Base-by-base conservation (phyloP, 2,888 invertebrate genomes). In the Drosophila hamatofila region DNA sequence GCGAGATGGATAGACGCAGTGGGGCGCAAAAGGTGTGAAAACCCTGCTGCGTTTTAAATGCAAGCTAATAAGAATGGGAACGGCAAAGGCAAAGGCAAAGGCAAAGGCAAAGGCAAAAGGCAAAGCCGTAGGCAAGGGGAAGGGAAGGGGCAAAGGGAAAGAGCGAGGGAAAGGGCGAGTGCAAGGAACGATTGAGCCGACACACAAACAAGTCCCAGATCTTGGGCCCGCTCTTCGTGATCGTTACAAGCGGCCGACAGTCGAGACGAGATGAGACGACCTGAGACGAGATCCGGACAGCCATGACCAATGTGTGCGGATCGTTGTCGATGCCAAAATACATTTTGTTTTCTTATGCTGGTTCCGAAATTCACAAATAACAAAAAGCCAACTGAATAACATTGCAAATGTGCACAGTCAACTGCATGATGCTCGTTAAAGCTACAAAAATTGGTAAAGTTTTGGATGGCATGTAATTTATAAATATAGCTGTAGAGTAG, bases 1-100 rank as follows among this genome's bases (percentile, higher is more conserved):
- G 42, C 3, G 46, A 54, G 58, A 42, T 11, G 25, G 60, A 44
- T 16, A 16, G 37, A 49, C 90, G 70, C 91, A 90, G 91, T 86
- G 90, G 92, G 92, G 88, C 80, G 89, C 90, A 90, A 79, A 91
- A 92, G 92, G 92, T 92, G 92, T 92, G 92, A 92, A 92, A 90
- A 91, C 91, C 92, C 92, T 92, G 92, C 92, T 92, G 92, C 88
- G 91, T 90, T 89, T 86, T 88, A 92, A 78, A 89, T 91, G 91
- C 87, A 90, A 88, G 91, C 90, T 92, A 91, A 91, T 91, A 92
- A 91, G 90, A 90, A 90, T 63, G 49, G 60, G 73, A 75, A 61
- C 80, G 68, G 54, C 16, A 21, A 23, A 9, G 35, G 35, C 16
- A 33, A 23, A 9, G 52, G 21, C 49, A 21, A 30, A 7, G 57